Percentiles rank a stretch among this genome's conserved stretches.
These are phyloP conservation scores for Scrobipalpa costella DNA, from an alignment of 2,888 invertebrate species.

Conservation along the genomic window DNA sequence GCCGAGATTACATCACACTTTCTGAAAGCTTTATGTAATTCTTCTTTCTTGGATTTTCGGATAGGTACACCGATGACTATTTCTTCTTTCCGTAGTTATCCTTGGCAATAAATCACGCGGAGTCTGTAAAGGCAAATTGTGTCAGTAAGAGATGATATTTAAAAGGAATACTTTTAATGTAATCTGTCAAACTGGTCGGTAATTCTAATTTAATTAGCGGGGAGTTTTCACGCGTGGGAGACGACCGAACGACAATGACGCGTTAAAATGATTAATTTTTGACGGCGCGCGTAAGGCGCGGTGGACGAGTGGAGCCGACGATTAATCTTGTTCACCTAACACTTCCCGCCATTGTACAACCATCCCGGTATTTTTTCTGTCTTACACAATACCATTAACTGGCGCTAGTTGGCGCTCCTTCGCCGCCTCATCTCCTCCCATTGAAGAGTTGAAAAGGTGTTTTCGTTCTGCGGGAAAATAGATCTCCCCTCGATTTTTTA, in stretches of 20 bases:
- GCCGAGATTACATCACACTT: slow-evolving; percentile 78
- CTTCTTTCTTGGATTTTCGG: slow-evolving; percentile 61
- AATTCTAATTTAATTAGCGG: slow-evolving; percentile 78
- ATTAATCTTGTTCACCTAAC: slow-evolving; percentile 78
- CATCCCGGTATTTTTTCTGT: slow-evolving; percentile 77
- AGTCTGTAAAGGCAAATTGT: slow-evolving; percentile 58
- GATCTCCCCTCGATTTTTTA: slow-evolving; percentile 74
- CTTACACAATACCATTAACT: slow-evolving; percentile 78
- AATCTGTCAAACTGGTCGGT: slow-evolving; percentile 74
- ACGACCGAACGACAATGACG: slow-evolving; percentile 71
- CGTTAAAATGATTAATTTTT: slow-evolving; percentile 80
- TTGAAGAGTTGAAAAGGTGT: slow-evolving; percentile 81
- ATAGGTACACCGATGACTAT: slow-evolving; percentile 37
- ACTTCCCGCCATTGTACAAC: slow-evolving; percentile 64
- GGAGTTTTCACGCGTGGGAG: slow-evolving; percentile 71
- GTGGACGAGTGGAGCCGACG: slow-evolving; percentile 64
- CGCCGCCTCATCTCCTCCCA: slow-evolving; percentile 66
- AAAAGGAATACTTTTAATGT: slow-evolving; percentile 63
- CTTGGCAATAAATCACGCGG: slow-evolving; percentile 61
- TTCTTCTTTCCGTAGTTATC: slow-evolving; percentile 45
- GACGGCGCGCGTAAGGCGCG: slow-evolving; percentile 57
- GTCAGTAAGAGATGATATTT: slow-evolving; percentile 49
- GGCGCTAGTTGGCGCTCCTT: slow-evolving; percentile 74
- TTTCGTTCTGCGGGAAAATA: slow-evolving; percentile 77
- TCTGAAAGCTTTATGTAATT: slow-evolving; percentile 78